A percentile compares a stretch with the other conserved stretches of the same genome.
phyloP scores from a whole-genome alignment of 1,140 invertebrate genomes.

The Hormaphis cornu region DNA sequence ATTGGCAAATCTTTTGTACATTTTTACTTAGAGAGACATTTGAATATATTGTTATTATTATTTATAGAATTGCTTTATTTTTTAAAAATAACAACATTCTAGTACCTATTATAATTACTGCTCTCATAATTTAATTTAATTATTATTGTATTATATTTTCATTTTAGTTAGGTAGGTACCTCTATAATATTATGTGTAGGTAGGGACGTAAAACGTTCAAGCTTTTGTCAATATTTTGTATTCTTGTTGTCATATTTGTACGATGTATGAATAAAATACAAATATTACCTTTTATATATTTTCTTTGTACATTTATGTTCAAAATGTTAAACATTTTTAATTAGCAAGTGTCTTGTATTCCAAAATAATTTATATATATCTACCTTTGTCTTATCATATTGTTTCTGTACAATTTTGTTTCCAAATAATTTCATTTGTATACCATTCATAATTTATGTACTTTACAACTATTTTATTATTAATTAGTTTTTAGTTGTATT shows the following conservation, averaged over 20 bases:
- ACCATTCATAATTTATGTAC: constrained; percentile 16
- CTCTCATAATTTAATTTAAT: neutral
- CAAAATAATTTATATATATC: neutral
- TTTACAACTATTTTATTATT: constrained; percentile 24
- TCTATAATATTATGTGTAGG: no score
- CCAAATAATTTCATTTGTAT: constrained; percentile 3
- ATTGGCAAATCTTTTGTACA: constrained; percentile 8
- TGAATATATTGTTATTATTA: no score
- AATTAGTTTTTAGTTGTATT: constrained; percentile 27
- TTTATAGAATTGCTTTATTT: constrained; percentile 21
- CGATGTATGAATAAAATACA: neutral
- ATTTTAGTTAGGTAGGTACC: no score
- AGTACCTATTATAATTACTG: neutral
- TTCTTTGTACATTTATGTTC: neutral
- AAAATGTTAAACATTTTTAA: neutral
- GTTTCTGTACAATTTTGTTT: neutral
- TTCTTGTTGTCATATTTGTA: constrained; percentile 7
- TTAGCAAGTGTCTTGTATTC: neutral
- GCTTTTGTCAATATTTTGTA: constrained; percentile 14
- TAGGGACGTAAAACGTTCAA: neutral
- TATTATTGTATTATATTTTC: constrained; percentile 15
- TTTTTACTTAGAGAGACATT: neutral
- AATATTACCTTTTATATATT: constrained; percentile 8
- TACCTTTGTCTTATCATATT: neutral
- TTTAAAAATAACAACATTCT: neutral